Conservation (phyloP, 2,113 vertebrate species). For the Cheirogaleus medius region DNA sequence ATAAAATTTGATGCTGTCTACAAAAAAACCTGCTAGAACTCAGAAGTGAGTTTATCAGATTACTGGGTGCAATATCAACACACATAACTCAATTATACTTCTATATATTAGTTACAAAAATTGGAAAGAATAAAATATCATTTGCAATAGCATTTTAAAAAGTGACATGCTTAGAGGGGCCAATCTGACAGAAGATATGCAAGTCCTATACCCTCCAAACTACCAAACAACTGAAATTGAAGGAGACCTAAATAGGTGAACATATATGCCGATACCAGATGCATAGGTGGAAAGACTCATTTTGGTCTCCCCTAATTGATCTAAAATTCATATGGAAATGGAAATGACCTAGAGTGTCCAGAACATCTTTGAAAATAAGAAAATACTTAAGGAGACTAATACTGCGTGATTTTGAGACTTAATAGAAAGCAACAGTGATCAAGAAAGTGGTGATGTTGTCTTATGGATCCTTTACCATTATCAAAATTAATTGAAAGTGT, state of each 20-base stretch:
- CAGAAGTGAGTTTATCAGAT: not conserved
- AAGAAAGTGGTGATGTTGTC: not conserved
- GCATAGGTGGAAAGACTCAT: not conserved
- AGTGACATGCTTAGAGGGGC: not conserved
- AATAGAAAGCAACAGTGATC: not conserved
- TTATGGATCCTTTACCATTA: not conserved
- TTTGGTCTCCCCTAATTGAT: not conserved
- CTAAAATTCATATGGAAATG: not conserved
- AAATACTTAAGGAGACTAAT: no score
- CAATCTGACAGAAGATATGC: not conserved
- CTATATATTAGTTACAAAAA: not conserved
- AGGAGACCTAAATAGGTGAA: not conserved
- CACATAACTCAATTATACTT: not conserved
- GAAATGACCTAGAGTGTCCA: not conserved
- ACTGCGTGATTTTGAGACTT: not conserved
- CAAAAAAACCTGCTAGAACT: not conserved
- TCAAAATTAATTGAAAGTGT: not conserved
- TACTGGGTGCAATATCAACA: not conserved
- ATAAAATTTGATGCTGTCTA: not conserved
- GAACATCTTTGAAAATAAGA: not conserved
- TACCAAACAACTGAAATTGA: not conserved
- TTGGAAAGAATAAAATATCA: not conserved
- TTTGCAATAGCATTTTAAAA: not conserved
- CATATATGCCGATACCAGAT: fast-evolving
- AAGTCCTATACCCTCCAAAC: not conserved